Evolutionary conservation across 2,113 vertebrate species (phyloP).

Genomic region (Pedetes capensis): DNA sequence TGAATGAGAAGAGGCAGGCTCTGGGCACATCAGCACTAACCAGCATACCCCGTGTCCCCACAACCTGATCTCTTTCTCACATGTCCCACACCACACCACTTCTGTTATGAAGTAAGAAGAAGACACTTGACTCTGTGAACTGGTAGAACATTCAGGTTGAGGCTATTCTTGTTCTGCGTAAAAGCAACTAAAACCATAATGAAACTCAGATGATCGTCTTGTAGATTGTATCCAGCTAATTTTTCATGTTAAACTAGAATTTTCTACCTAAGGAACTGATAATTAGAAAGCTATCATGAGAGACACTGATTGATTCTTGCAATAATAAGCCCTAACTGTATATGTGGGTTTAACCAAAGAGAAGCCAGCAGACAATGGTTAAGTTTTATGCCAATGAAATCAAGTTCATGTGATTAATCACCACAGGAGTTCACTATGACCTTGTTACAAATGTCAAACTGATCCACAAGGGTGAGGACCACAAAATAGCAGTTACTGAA

Average conservation of each 20-base stretch:
- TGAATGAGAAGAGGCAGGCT: no score
- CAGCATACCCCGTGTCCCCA: neutral
- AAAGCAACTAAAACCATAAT: neutral
- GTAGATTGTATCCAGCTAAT: neutral
- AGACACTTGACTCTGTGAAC: neutral
- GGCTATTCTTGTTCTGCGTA: neutral
- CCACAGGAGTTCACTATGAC: neutral
- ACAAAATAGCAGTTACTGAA: neutral
- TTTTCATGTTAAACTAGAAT: neutral
- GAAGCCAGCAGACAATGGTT: neutral
- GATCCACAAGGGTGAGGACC: neutral
- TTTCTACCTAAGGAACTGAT: neutral
- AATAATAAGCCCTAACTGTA: neutral
- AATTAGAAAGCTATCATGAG: neutral
- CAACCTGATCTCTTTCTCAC: neutral
- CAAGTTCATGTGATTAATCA: neutral
- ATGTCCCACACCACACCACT: fast-evolving
- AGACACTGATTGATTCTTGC: neutral
- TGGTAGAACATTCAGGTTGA: fast-evolving
- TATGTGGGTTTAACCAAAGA: neutral
- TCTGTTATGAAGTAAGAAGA: neutral
- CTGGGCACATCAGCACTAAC: fast-evolving
- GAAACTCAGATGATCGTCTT: neutral
- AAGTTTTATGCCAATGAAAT: neutral
- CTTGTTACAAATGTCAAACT: neutral